phyloP scores from a whole-genome alignment of 1,140 invertebrate species.

The Neodiprion fabricii region DNA sequence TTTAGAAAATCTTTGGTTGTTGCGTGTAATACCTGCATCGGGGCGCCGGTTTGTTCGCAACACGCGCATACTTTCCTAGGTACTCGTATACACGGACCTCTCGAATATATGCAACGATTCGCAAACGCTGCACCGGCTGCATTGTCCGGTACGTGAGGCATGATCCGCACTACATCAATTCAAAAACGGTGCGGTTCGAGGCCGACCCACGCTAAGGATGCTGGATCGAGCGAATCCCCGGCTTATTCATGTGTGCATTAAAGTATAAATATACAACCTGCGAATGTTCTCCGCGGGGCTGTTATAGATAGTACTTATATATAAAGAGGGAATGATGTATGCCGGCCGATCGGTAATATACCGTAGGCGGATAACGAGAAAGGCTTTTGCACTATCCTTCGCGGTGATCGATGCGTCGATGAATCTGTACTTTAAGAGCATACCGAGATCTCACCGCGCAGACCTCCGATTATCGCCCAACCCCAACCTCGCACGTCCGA shows the following conservation, averaged over 20 bases:
- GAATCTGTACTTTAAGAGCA: conserved; percentile 38
- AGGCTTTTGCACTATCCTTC: conserved; percentile 39
- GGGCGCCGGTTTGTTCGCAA: conserved; percentile 17
- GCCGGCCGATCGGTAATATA: conserved; percentile 57
- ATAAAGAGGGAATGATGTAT: conserved; percentile 57
- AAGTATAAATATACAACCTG: conserved; percentile 40
- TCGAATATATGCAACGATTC: no score
- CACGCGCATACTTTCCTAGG: not conserved
- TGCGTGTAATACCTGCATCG: conserved; percentile 11
- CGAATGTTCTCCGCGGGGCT: conserved; percentile 54
- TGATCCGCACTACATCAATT: conserved; percentile 54
- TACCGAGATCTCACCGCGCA: no score
- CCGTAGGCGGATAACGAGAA: conserved; percentile 60
- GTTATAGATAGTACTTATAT: conserved; percentile 53
- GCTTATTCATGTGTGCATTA: conserved; percentile 6
- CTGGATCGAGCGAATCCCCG: not conserved
- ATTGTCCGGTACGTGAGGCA: conserved; percentile 42
- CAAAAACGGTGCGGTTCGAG: conserved; percentile 31
- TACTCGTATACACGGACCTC: no score
- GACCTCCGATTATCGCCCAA: no score
- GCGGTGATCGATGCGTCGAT: conserved; percentile 48
- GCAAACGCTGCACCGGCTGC: conserved; percentile 17
- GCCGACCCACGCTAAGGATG: conserved; percentile 7
- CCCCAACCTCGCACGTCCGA: no score
- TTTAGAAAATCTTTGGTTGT: not conserved